A percentile compares a stretch with the other conserved stretches of the same genome.
These are phyloP conservation scores for Acromyrmex charruanus DNA, from an alignment of 1,140 invertebrate genomes.

Conservation along the genomic window DNA sequence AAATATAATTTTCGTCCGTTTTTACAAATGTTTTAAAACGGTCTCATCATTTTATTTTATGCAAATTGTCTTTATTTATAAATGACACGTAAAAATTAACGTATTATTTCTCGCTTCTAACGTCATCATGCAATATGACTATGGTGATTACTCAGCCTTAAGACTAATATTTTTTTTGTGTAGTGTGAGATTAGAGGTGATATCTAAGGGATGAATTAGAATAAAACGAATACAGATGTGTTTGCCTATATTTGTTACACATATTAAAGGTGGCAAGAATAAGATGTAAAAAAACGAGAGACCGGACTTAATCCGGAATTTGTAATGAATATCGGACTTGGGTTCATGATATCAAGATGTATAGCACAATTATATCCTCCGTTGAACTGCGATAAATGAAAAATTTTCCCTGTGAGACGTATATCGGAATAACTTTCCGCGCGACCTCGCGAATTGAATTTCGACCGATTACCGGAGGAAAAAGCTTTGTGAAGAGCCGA, in stretches of 20 bases:
- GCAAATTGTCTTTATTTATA: too few species aligned
- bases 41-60: too few species aligned
- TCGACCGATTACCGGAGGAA: neutral
- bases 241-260: neutral
- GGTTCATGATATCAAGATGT: neutral
- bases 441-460: neutral
- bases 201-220: neutral
- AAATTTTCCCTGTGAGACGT: neutral
- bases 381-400: neutral
- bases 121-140: too few species aligned
- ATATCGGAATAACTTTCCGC: neutral
- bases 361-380: neutral
- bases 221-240: neutral
- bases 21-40: too few species aligned
- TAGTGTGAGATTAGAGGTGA: neutral
- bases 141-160: too few species aligned
- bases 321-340: neutral
- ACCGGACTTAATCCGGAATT: neutral
- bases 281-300: neutral
- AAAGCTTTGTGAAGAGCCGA: conserved; percentile 15
- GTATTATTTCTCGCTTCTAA: too few species aligned
- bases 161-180: too few species aligned
- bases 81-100: too few species aligned
- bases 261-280: neutral
- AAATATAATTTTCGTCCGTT: too few species aligned